A percentile compares a stretch with the other conserved stretches of the same genome.
phyloP scores from a whole-genome alignment of 1,140 invertebrate species.

The Micrasema minimum region DNA sequence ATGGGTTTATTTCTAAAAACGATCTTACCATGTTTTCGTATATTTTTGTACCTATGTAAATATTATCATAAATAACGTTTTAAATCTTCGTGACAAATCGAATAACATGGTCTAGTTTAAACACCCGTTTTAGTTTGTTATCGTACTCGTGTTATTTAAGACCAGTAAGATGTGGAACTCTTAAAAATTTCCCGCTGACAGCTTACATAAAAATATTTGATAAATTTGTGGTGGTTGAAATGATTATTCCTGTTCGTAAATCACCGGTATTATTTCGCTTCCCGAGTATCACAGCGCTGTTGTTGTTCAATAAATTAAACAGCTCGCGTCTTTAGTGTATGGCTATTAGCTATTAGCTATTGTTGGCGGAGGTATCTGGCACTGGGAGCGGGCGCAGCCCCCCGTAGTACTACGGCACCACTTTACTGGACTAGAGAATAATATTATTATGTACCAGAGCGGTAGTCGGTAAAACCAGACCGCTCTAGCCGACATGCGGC shows the following conservation, averaged over 20 bases:
- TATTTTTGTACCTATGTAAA: too few relatives aligned
- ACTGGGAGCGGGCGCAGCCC: background rate
- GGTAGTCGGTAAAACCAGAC: slow-evolving; percentile 18
- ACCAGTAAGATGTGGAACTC: slow-evolving; percentile 10
- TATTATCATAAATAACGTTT: too few relatives aligned
- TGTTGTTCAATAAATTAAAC: slow-evolving; percentile 21
- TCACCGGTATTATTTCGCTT: slow-evolving; percentile 1
- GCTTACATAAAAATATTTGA: background rate
- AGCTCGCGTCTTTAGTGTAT: slow-evolving; percentile 1
- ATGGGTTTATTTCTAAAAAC: too few relatives aligned
- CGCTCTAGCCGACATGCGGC: background rate
- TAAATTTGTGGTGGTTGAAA: slow-evolving; percentile 8
- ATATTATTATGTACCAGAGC: too few relatives aligned
- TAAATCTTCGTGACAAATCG: too few relatives aligned
- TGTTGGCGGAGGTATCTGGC: background rate
- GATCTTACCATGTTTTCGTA: too few relatives aligned
- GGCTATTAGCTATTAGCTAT: slow-evolving; percentile 24
- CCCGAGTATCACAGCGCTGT: background rate
- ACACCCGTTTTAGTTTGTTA: too few relatives aligned
- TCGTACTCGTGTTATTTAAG: too few relatives aligned
- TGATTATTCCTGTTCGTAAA: slow-evolving; percentile 24
- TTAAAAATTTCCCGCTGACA: slow-evolving; percentile 13
- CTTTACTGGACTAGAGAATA: too few relatives aligned
- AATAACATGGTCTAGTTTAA: too few relatives aligned
- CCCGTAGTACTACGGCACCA: background rate